phyloP scores from a whole-genome alignment of 2,113 vertebrate species.

The Boulengeromyrus knoepffleri region DNA sequence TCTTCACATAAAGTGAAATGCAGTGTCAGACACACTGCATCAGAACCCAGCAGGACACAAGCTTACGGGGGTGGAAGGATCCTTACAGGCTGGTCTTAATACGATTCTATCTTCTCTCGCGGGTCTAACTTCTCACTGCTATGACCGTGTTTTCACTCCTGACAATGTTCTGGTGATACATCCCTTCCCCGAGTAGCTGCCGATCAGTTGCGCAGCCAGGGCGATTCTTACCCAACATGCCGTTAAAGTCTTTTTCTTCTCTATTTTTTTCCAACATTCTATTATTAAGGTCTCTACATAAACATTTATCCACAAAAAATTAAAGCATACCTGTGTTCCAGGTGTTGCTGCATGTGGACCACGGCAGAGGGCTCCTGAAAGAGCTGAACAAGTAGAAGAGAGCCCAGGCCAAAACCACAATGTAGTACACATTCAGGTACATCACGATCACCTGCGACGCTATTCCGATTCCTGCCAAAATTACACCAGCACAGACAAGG shows the following conservation, averaged over 20 bases:
- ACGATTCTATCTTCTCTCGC: background rate
- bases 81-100: background rate
- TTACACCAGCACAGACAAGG: background rate
- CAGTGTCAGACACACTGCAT: background rate
- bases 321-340: conserved; percentile 79
- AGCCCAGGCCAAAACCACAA: conserved; percentile 81
- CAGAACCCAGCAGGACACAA: background rate
- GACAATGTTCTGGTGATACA: background rate
- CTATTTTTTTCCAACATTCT: background rate
- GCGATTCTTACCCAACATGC: background rate
- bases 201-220: background rate
- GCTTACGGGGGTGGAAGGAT: background rate
- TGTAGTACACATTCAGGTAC: conserved; percentile 84
- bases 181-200: background rate
- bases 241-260: background rate
- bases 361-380: conserved; percentile 72
- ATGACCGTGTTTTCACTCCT: background rate
- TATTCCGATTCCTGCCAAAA: conserved; percentile 71
- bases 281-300: background rate
- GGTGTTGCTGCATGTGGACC: conserved; percentile 74
- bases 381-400: conserved; percentile 82
- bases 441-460: conserved; percentile 74
- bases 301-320: background rate
- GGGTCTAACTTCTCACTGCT: background rate
- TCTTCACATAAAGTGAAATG: background rate